Conservation (phyloP, 2,888 invertebrate species). For the Cantharis nigra region DNA sequence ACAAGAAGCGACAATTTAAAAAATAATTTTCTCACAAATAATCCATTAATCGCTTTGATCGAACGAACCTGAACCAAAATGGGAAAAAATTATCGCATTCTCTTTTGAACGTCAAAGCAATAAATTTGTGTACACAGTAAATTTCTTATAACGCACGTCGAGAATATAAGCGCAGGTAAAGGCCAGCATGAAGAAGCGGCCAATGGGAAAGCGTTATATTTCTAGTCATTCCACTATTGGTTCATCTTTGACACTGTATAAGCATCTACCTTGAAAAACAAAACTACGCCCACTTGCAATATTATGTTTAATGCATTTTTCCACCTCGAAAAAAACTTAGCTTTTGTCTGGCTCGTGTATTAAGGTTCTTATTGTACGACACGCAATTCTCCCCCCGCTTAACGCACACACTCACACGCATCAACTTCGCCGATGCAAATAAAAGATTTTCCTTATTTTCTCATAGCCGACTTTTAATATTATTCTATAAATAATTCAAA, state of each 20-base stretch:
- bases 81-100: not conserved
- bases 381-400: not conserved
- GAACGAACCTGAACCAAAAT: not conserved
- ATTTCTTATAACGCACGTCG: slow-evolving; percentile 26
- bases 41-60: not conserved
- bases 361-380: not conserved
- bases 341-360: slow-evolving; percentile 48
- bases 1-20: not conserved
- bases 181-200: slow-evolving; percentile 21
- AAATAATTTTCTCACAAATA: not conserved
- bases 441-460: slow-evolving; percentile 1
- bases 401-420: slow-evolving; percentile 7
- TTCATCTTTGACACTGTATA: slow-evolving; percentile 31
- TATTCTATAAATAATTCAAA: not conserved
- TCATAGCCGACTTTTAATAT: not conserved
- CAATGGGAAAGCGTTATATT: slow-evolving; percentile 13
- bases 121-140: not conserved
- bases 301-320: slow-evolving; percentile 55
- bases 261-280: slow-evolving; percentile 48
- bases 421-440: slow-evolving; percentile 10
- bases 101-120: not conserved
- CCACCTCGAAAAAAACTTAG: slow-evolving; percentile 45
- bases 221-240: slow-evolving; percentile 30
- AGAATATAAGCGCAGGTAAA: slow-evolving; percentile 19
- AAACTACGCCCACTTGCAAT: slow-evolving; percentile 46